phyloP scores from a whole-genome alignment of 2,113 vertebrate genomes.

The Piprites chloris region DNA sequence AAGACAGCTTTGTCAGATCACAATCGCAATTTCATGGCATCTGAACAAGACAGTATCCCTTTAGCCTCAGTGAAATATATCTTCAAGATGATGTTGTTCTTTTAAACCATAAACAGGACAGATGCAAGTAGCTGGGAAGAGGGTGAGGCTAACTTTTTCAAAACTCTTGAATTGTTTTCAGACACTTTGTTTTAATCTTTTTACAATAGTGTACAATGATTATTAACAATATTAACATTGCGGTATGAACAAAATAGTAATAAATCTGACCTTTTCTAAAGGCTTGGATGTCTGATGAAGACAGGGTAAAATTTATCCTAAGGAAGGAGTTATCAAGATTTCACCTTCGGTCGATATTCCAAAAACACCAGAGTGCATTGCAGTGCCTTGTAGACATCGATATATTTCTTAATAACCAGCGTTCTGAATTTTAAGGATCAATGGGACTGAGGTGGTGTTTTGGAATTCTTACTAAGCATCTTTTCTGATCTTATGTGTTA shows the following conservation, averaged over 20 bases:
- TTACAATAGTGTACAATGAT: constrained; percentile 71
- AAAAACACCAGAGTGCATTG: neutral
- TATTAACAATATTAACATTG: constrained; percentile 77
- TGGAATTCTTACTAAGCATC: constrained; percentile 42
- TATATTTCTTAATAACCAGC: neutral
- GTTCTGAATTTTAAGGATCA: neutral
- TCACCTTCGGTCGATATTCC: neutral
- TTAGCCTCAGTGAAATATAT: constrained; percentile 59
- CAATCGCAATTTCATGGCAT: constrained; percentile 67
- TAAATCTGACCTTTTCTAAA: constrained; percentile 23
- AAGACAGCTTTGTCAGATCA: constrained; percentile 63
- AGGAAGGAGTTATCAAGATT: neutral
- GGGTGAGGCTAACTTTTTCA: constrained; percentile 40
- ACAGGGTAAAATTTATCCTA: constrained; percentile 1
- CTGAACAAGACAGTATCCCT: constrained; percentile 69
- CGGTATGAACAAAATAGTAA: constrained; percentile 45
- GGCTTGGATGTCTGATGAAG: neutral
- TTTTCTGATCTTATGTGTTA: constrained; percentile 32
- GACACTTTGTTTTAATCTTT: constrained; percentile 56
- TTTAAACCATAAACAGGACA: constrained; percentile 43
- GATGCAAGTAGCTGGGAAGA: constrained; percentile 49
- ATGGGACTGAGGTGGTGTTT: constrained; percentile 27
- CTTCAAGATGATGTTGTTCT: constrained; percentile 50
- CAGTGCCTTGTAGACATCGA: neutral
- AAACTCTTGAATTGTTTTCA: constrained; percentile 55